Percentiles rank a stretch among this genome's conserved stretches.
Evolutionary conservation across 2,113 vertebrate species (phyloP).

Genomic region (Catagonus wagneri): DNA sequence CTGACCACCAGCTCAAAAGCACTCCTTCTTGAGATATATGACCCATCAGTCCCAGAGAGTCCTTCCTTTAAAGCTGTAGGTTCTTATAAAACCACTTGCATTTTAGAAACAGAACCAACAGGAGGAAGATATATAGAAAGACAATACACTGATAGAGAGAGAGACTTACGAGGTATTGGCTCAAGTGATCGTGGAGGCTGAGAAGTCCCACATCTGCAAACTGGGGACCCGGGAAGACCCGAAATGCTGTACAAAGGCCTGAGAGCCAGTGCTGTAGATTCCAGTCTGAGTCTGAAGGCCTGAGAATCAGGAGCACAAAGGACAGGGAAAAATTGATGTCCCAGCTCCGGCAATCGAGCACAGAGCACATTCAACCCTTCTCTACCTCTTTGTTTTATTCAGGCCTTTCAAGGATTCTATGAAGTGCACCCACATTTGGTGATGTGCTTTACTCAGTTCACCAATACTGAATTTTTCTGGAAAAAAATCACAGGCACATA

Average conservation of each 20-base stretch:
- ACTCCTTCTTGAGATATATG: neutral
- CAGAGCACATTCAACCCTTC: neutral
- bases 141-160: neutral
- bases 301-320: neutral
- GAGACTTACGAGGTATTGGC: neutral
- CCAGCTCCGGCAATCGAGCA: neutral
- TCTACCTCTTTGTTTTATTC: neutral
- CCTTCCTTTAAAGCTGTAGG: neutral
- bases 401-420: rapidly evolving
- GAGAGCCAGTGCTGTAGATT: neutral
- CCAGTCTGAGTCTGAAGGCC: neutral
- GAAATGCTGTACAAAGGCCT: neutral
- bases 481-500: neutral
- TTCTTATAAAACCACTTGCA: neutral
- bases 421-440: neutral
- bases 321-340: neutral
- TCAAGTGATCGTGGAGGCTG: neutral
- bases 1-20: neutral
- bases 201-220: neutral
- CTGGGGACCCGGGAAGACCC: neutral
- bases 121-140: neutral
- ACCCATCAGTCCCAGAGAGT: neutral
- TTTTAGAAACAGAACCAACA: neutral
- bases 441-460: neutral
- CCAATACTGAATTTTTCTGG: neutral